Percentiles rank a stretch among this genome's conserved stretches.
Evolutionary conservation across 1,140 invertebrate species (phyloP).

Genomic region (Pachypeltis micranthus): DNA sequence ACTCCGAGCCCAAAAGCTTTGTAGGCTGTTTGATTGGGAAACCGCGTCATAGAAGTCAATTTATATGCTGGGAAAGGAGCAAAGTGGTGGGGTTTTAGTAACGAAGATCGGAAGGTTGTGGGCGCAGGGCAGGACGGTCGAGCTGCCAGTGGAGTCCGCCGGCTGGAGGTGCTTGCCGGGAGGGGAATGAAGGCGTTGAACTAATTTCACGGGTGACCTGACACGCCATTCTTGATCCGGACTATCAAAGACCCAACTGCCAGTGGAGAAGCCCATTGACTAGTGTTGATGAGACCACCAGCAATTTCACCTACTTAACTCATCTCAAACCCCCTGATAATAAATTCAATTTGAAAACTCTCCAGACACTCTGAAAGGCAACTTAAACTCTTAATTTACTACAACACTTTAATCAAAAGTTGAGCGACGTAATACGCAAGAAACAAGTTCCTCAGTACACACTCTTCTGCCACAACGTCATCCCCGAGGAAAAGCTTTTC

Average conservation of each 20-base stretch:
- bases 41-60: neutral
- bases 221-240: neutral
- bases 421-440: too few species aligned
- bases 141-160: too few species aligned
- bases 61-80: too few species aligned
- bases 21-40: neutral
- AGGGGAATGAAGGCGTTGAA: neutral
- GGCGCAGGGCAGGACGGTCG: neutral
- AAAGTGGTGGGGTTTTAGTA: neutral
- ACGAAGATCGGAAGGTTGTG: neutral
- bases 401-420: too few species aligned
- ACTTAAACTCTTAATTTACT: too few species aligned
- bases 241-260: neutral
- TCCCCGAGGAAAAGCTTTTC: too few species aligned
- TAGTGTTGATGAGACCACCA: neutral
- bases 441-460: too few species aligned
- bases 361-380: too few species aligned
- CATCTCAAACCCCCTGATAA: too few species aligned
- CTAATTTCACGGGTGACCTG: neutral
- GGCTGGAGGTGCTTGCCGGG: too few species aligned
- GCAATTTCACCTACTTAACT: too few species aligned
- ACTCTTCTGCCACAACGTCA: too few species aligned
- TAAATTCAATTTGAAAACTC: neutral
- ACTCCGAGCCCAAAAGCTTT: neutral
- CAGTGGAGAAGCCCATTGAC: neutral